Conservation (phyloP, 2,113 vertebrate species). For the Caranx ignobilis region DNA sequence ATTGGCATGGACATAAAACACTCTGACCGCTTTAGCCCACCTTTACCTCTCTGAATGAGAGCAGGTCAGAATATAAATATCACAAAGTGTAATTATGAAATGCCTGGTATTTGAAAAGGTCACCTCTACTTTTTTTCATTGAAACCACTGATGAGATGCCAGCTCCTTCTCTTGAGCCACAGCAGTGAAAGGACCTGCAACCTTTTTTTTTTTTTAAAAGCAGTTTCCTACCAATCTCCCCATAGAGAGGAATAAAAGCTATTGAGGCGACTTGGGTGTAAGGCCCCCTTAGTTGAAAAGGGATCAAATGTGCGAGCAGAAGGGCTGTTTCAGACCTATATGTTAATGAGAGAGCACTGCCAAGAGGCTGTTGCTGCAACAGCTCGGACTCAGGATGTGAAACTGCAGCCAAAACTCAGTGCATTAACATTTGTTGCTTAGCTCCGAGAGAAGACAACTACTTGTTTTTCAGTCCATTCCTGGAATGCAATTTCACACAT, state of each 20-base stretch:
- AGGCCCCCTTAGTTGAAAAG: slow-evolving; percentile 65
- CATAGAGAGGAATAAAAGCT: slow-evolving; percentile 60
- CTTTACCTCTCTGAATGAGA: slow-evolving; percentile 50
- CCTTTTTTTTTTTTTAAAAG: slow-evolving; percentile 35
- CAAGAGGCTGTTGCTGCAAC: slow-evolving; percentile 44
- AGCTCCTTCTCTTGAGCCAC: slow-evolving; percentile 14
- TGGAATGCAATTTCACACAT: slow-evolving; percentile 5
- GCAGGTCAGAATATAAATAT: slow-evolving; percentile 57
- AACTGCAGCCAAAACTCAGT: slow-evolving; percentile 30
- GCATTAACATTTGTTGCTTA: slow-evolving; percentile 30
- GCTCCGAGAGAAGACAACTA: not conserved
- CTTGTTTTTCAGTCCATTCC: slow-evolving; percentile 16
- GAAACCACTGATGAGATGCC: slow-evolving; percentile 27
- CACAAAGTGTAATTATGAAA: slow-evolving; percentile 52
- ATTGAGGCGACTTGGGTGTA: slow-evolving; percentile 52
- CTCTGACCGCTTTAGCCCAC: slow-evolving; percentile 17
- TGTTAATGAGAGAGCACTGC: slow-evolving; percentile 71
- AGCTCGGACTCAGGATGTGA: slow-evolving; percentile 33
- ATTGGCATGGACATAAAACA: slow-evolving; percentile 39
- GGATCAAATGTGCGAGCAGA: slow-evolving; percentile 65
- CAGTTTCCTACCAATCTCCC: slow-evolving; percentile 37
- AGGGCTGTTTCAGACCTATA: slow-evolving; percentile 55
- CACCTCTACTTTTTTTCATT: slow-evolving; percentile 35
- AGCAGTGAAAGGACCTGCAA: slow-evolving; percentile 23
- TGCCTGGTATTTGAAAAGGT: slow-evolving; percentile 61